Percentiles rank a stretch among this genome's conserved stretches.
Evolutionary conservation across 2,888 invertebrate genomes (phyloP).

Genomic region (Nymphalis polychloros): DNA sequence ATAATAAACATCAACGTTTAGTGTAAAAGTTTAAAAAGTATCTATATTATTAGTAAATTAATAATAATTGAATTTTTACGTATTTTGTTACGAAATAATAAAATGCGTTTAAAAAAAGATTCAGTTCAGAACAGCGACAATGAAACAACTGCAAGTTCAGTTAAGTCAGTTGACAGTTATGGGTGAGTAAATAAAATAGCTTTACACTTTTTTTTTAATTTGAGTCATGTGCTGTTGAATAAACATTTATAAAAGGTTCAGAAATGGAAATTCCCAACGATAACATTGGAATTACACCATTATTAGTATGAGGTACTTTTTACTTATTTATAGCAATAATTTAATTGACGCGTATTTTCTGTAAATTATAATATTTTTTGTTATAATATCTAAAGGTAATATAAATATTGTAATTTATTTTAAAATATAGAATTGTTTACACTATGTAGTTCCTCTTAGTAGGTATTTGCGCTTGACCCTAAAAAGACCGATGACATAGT

Average conservation of each 20-base stretch:
- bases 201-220: neutral
- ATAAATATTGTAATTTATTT: no score
- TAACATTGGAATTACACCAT: no score
- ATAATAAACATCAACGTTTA: no score
- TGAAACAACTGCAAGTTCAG: conserved; percentile 58
- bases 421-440: no score
- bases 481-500: neutral
- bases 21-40: neutral
- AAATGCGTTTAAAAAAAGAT: conserved; percentile 51
- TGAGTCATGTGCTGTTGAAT: neutral
- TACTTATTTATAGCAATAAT: no score
- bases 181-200: conserved; percentile 52
- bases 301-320: no score
- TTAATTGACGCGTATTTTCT: no score
- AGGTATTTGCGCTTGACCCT: conserved; percentile 9
- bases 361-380: no score
- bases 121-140: conserved; percentile 46
- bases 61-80: conserved; percentile 1
- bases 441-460: no score
- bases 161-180: conserved; percentile 60
- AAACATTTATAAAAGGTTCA: no score
- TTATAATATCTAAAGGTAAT: no score
- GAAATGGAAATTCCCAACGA: no score
- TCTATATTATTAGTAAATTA: neutral
- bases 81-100: conserved; percentile 15